Conservation (phyloP, 2,888 invertebrate genomes). For the Mesoligia furuncula region DNA sequence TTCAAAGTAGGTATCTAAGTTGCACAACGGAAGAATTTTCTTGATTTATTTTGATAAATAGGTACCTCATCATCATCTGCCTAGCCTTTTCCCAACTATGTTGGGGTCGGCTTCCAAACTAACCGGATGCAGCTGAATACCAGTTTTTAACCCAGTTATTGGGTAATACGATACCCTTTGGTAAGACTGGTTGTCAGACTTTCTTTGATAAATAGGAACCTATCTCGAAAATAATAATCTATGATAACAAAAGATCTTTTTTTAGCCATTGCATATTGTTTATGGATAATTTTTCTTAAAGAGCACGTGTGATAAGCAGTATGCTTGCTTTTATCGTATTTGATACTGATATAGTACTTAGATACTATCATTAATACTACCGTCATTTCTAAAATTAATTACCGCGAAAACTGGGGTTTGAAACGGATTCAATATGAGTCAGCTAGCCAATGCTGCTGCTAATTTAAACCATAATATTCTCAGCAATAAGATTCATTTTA, state of each 20-base stretch:
- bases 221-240: background rate
- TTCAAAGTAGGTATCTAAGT: background rate
- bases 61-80: no score
- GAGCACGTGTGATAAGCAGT: constrained; percentile 20
- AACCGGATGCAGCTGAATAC: no score
- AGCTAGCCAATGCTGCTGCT: constrained; percentile 12
- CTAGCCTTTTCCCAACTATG: no score
- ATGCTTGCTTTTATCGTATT: constrained; percentile 8
- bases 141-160: no score
- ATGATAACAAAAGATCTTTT: background rate
- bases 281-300: constrained; percentile 12
- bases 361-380: background rate
- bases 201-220: background rate
- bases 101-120: no score
- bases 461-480: constrained; percentile 18
- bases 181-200: no score
- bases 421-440: constrained; percentile 57
- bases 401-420: constrained; percentile 45
- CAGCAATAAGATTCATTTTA: constrained; percentile 38
- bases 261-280: constrained; percentile 8
- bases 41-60: background rate
- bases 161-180: no score
- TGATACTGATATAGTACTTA: constrained; percentile 8
- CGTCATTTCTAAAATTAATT: constrained; percentile 57
- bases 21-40: background rate